Evolutionary conservation across 2,113 vertebrate genomes (phyloP), one percentile per base, ranked within the genome.

Genomic region (Trematocara unimaculatum): DNA sequence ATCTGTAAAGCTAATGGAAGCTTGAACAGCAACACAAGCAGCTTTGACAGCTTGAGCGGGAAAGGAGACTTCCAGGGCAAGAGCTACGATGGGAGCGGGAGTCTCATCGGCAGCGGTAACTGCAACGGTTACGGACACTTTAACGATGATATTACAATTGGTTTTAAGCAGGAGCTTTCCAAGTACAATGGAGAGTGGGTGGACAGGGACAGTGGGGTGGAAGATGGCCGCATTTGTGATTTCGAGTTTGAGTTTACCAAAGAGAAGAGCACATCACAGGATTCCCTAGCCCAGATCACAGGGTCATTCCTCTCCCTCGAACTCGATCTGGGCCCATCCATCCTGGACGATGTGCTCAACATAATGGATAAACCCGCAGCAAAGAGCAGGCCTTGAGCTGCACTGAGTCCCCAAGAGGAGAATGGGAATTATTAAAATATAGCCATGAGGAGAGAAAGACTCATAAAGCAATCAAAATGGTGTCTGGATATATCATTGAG

Each of bases 311-410:
- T 99, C 58, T 99, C 99, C 4, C 96, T 99, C 20, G 97, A 99
- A 79, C 97, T 99, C 4, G 99, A 99, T 91, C 96, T 99, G 77
- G 99, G 99, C 60, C 99, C 99, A 87, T 99, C 99, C 62, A 98
- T 99, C 95, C 92, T 99, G 95, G 98, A 99, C 89, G 99, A 99
- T 56, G 98, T 99, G 79, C 97, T 99, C 83, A 98, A 99, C 90
- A 98, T 99, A 90, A 99, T 99, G 99, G 98, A 99, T 94, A 98
- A 97, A 94, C 93, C 96, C 11, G 87, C 94, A 88, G 91, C 83
- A 7, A 96, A 95, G 86, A 94, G 93, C 91, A 91, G 95, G 84
- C 93, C 92, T 86, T 95, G 89, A 95, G 90, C 94, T 93, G 85
- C 56, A 29, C 53, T 12, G 54, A 81, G 79, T 77, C 80, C 74